Evolutionary conservation across 2,888 invertebrate species (phyloP), one percentile per base, ranked within the genome.

Genomic region (Sthenelais limicola): DNA sequence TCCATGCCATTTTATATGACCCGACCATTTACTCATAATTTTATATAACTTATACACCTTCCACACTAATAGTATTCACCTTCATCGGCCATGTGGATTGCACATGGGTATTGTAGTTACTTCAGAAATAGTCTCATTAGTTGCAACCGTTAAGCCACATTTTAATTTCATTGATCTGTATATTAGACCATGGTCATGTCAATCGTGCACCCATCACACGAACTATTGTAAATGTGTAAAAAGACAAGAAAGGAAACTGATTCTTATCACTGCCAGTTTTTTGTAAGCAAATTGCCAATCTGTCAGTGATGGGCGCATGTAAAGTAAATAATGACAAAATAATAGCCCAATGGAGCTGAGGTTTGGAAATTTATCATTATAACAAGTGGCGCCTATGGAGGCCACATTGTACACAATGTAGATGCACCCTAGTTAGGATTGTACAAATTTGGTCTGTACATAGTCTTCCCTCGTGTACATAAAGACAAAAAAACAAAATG

Each of bases 251-350:
- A 62, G 18, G 33, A 56, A 56, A 56, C 52, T 28, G 28, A n/a
- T n/a, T 38, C 54, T 54, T 62, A 62, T 62, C 62, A 62, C 62
- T 62, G 62, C 62, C 62, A 62, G 43, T 35, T 62, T 62, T 62
- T 62, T 62, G 62, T 62, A 43, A 62, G n/a, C n/a, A n/a, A n/a
- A n/a, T n/a, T 62, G 62, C 62, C 62, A 24, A 38, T 43, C 21
- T 38, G 43, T 43, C 62, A 62, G 62, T 38, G 62, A 21, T 62
- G 62, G 7, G 62, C 62, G 12, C 43, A 15, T 62, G 38, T 62
- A 38, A 62, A 62, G 35, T 33, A 30, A 38, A 38, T 21, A n/a
- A 15, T 38, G 38, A n/a, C 24, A 24, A 15, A 9, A 62, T n/a
- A 24, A 62, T 38, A n/a, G n/a, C n/a, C n/a, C n/a, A n/a, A n/a